These are phyloP conservation scores for Sebastes minor DNA, from an alignment of 2,797 vertebrate species.

Conservation along the genomic window DNA sequence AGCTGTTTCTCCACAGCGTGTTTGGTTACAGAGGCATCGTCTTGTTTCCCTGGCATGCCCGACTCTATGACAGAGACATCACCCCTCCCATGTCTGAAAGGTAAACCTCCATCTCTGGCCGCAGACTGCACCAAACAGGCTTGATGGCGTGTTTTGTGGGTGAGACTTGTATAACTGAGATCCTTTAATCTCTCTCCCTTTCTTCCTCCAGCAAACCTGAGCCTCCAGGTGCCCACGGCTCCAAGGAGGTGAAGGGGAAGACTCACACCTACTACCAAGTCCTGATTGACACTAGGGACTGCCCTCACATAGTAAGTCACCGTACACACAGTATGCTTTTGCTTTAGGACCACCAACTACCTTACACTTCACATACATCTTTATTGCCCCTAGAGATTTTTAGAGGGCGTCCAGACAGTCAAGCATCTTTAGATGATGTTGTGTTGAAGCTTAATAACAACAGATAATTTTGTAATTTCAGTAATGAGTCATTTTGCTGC, in stretches of 20 bases:
- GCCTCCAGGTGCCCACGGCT: conserved; percentile 86
- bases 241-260: conserved; percentile 97
- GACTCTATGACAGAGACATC: conserved; percentile 95
- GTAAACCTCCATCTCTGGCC: conserved; percentile 63
- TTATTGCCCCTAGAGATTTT: background rate
- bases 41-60: conserved; percentile 97
- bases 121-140: background rate
- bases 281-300: conserved; percentile 96
- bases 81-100: conserved; percentile 90
- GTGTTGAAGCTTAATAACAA: background rate
- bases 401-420: background rate
- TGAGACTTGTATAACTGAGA: background rate
- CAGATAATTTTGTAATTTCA: background rate
- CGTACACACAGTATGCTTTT: background rate
- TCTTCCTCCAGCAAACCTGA: conserved; percentile 82
- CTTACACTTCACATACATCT: background rate
- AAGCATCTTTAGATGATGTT: background rate
- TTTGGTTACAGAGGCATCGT: conserved; percentile 98
- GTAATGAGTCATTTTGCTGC: too few relatives aligned
- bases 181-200: background rate
- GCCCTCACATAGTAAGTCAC: conserved; percentile 94
- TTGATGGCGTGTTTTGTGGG: background rate
- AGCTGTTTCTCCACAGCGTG: conserved; percentile 97
- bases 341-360: background rate
- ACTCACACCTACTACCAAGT: conserved; percentile 98